These are phyloP conservation scores for Eumaeus atala DNA, from an alignment of 1,140 invertebrate species.

Conservation along the genomic window DNA sequence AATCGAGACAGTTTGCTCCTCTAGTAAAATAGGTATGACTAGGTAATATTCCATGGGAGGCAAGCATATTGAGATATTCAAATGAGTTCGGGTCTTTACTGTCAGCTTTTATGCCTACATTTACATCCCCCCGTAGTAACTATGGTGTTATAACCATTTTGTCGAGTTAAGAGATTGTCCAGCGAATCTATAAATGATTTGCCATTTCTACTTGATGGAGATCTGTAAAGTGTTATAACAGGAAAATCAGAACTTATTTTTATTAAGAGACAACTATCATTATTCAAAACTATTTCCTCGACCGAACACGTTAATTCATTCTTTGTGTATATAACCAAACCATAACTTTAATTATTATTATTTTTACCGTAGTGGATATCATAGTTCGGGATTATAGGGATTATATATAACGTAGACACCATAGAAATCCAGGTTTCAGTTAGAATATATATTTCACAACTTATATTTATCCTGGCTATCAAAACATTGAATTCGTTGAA, in stretches of 20 bases:
- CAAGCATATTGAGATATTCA: conserved; percentile 18
- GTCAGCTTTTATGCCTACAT: conserved; percentile 22
- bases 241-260: no score
- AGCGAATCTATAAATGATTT: conserved; percentile 24
- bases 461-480: conserved; percentile 10
- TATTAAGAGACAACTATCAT: no score
- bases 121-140: conserved; percentile 26
- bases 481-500: conserved; percentile 15
- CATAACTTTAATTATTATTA: conserved; percentile 26
- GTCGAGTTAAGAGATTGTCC: conserved; percentile 13
- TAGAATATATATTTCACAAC: no score
- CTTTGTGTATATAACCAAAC: conserved; percentile 25
- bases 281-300: no score
- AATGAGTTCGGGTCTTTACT: no score
- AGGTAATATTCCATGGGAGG: conserved; percentile 16
- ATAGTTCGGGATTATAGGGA: conserved; percentile 16
- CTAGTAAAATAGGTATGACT: conserved; percentile 16
- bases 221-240: no score
- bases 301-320: no score
- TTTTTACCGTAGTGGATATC: conserved; percentile 9
- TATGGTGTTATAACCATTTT: conserved; percentile 20
- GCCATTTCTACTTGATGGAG: no score
- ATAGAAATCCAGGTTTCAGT: conserved; percentile 21
- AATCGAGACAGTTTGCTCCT: conserved; percentile 20
- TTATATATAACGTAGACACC: not conserved